Conservation (phyloP, 2,113 vertebrate genomes). For the Martes martes region DNA sequence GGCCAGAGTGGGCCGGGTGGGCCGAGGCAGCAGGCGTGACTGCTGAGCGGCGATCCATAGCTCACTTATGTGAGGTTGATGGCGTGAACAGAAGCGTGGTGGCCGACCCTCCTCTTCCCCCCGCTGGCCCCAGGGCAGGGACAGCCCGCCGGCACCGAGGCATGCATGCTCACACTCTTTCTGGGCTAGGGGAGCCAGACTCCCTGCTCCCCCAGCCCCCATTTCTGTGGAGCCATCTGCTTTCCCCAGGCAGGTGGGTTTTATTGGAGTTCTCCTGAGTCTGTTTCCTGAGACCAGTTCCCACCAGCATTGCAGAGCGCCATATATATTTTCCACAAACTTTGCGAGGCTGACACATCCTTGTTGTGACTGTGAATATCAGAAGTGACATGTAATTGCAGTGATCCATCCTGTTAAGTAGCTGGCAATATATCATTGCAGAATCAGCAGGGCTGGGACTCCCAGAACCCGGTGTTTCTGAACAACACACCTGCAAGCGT, state of each 20-base stretch:
- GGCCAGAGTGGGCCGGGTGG: not conserved
- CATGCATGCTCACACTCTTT: rapidly evolving
- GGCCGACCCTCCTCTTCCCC: no score
- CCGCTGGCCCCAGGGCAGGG: not conserved
- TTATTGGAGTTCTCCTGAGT: constrained; percentile 56
- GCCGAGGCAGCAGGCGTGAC: not conserved
- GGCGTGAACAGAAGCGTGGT: not conserved
- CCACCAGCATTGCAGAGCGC: constrained; percentile 22
- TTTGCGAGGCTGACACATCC: constrained; percentile 78
- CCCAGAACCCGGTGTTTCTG: constrained; percentile 54
- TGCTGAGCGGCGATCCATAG: not conserved
- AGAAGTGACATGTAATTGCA: constrained; percentile 79
- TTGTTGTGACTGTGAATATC: constrained; percentile 81
- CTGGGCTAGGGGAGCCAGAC: not conserved
- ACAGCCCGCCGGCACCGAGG: not conserved
- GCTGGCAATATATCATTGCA: constrained; percentile 74
- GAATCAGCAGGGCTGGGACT: constrained; percentile 47
- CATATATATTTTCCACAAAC: constrained; percentile 77
- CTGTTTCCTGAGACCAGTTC: constrained; percentile 59
- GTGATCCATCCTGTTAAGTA: constrained; percentile 76
- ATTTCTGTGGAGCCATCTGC: not conserved
- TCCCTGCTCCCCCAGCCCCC: not conserved
- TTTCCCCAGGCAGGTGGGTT: constrained; percentile 42
- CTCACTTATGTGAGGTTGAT: not conserved
- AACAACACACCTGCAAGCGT: constrained; percentile 9